A percentile compares a stretch with the other conserved stretches of the same genome.
phyloP scores from a whole-genome alignment of 2,113 vertebrate genomes.

The Hirundichthys speculiger region DNA sequence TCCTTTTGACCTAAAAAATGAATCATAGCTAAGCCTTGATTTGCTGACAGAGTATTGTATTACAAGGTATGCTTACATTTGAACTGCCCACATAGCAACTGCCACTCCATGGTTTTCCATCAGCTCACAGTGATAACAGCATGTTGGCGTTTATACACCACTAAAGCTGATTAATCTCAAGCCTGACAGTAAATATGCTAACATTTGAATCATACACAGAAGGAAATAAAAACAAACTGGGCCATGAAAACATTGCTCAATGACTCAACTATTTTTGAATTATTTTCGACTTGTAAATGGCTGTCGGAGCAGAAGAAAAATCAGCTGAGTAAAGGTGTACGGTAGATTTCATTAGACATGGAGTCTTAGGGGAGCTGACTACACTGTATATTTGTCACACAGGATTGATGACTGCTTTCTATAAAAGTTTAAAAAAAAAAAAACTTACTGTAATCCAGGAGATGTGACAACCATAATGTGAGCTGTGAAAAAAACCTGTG shows the following conservation, averaged over 20 bases:
- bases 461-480: slow-evolving; percentile 68
- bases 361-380: slow-evolving; percentile 75
- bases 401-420: slow-evolving; percentile 76
- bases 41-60: slow-evolving; percentile 54
- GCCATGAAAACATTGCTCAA: slow-evolving; percentile 60
- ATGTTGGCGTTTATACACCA: slow-evolving; percentile 60
- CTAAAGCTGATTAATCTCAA: slow-evolving; percentile 67
- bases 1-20: slow-evolving; percentile 58
- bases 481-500: slow-evolving; percentile 50
- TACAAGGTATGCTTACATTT: slow-evolving; percentile 64
- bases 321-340: slow-evolving; percentile 70
- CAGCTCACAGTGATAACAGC: slow-evolving; percentile 61
- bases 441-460: slow-evolving; percentile 61
- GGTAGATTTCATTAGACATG: slow-evolving; percentile 74
- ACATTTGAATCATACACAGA: slow-evolving; percentile 51
- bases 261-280: slow-evolving; percentile 56
- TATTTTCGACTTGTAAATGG: slow-evolving; percentile 50
- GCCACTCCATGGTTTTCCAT: slow-evolving; percentile 42
- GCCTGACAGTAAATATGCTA: slow-evolving; percentile 60
- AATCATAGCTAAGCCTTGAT: slow-evolving; percentile 43
- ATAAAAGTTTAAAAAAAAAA: slow-evolving; percentile 76
- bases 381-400: slow-evolving; percentile 69
- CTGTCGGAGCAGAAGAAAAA: slow-evolving; percentile 49
- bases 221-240: slow-evolving; percentile 29
- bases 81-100: slow-evolving; percentile 61